Evolutionary conservation across 2,797 vertebrate species (phyloP).

Genomic region (Phrynocephalus vlangalii): DNA sequence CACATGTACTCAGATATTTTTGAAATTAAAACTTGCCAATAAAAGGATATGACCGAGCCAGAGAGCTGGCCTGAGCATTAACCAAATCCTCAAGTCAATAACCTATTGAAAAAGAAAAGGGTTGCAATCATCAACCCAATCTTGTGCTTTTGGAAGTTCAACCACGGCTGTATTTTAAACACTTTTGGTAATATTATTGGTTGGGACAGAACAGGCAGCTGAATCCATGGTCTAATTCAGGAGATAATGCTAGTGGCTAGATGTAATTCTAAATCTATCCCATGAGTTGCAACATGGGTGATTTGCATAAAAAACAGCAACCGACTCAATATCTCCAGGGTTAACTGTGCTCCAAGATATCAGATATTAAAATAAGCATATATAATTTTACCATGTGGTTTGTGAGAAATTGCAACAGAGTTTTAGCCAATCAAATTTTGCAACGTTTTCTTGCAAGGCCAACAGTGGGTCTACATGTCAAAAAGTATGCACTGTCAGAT

Average conservation of each 20-base stretch:
- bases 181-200: neutral
- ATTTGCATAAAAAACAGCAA: neutral
- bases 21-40: neutral
- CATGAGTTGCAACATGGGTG: neutral
- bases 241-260: neutral
- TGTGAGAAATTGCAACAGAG: too few relatives aligned
- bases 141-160: neutral
- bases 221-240: neutral
- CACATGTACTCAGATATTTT: neutral
- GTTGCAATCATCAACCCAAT: neutral
- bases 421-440: neutral
- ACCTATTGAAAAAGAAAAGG: neutral
- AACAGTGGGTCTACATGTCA: neutral
- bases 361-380: too few relatives aligned
- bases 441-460: neutral
- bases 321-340: neutral
- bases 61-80: neutral
- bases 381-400: neutral
- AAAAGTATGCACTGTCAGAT: too few relatives aligned
- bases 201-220: neutral
- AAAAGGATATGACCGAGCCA: neutral
- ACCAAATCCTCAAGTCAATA: neutral
- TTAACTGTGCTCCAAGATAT: neutral
- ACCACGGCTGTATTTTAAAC: neutral
- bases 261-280: neutral